Evolutionary conservation across 2,888 invertebrate genomes (phyloP), one percentile per base, ranked within the genome.

Genomic region (Sclerodermus sp.): DNA sequence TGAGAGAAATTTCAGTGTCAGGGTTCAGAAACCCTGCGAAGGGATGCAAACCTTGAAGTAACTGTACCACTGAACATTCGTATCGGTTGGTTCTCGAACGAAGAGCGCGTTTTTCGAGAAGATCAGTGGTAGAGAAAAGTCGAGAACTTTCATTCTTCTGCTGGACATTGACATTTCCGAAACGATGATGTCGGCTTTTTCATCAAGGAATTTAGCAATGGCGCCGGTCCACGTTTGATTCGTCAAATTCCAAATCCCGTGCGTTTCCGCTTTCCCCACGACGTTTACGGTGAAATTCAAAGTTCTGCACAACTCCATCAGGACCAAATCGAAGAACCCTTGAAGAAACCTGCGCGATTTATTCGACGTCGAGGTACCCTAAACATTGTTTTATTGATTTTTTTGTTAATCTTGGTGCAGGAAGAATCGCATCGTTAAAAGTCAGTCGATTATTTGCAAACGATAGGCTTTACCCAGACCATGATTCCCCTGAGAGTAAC

Each of bases 41-140:
- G 8, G 23, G 8, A 8, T n/a, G n/a, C 16, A 15, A 38, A 68
- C 67, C 55, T 53, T 41, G 38, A 68, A 58, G 42, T 67, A 62
- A 5, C 57, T 55, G 10, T 53, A 53, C 66, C 63, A 68, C 10
- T 58, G 51, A 1, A 66, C 44, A 0, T 30, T 47, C 1, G 53
- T 51, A 17, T 42, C 45, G 32, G 53, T 45, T 1, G 56, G 59
- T 40, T 57, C 42, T 41, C 37, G 57, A n/a, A 66, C 42, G 32
- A 60, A 62, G 17, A 66, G 43, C 16, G 47, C 41, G 30, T 50
- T 51, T 14, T 53, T 34, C 1, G 57, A 49, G 4, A 48, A 14
- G 18, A 64, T 39, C 18, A 70, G 49, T 1, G 70, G 68, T 3
- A 56, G 6, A 1, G 66, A 60, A 44, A 65, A 71, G 40, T 70